These are phyloP conservation scores for Diadema setosum DNA, from an alignment of 35 echinoderm and acorn worm genomes.

Conservation along the genomic window DNA sequence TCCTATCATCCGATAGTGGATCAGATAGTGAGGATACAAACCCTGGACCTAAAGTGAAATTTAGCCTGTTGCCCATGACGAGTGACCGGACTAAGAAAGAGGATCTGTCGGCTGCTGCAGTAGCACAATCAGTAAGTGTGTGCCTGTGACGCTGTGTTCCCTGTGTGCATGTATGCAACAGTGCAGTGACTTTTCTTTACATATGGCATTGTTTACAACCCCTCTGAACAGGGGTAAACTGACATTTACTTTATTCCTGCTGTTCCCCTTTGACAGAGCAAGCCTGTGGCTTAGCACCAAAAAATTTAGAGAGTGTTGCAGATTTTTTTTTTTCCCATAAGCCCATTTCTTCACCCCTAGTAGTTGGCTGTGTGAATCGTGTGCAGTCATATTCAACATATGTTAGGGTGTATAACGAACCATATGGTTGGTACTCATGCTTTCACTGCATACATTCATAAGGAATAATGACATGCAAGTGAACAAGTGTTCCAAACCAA, in stretches of 20 bases:
- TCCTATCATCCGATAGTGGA: conserved; percentile 90
- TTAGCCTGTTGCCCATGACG: conserved; percentile 98
- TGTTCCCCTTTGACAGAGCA: too few species aligned
- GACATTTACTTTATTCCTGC: not conserved
- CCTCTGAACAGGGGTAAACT: not conserved
- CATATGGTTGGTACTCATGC: not conserved
- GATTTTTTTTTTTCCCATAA: too few species aligned
- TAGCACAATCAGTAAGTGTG: not conserved
- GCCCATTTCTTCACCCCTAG: too few species aligned
- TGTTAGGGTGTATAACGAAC: not conserved
- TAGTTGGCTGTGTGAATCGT: too few species aligned
- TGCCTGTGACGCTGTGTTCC: not conserved
- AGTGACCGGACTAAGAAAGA: conserved; percentile 87
- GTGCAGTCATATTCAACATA: not conserved
- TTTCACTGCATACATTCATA: too few species aligned
- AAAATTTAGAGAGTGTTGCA: too few species aligned
- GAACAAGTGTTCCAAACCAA: too few species aligned
- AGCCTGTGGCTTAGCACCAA: too few species aligned
- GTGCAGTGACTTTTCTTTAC: not conserved
- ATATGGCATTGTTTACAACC: conserved; percentile 15
- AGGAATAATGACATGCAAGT: too few species aligned
- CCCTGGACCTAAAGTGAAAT: conserved; percentile 92
- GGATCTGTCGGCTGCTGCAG: conserved; percentile 63
- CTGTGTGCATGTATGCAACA: not conserved
- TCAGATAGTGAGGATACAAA: conserved; percentile 67